Conservation (phyloP, 2,797 vertebrate genomes). For the Spinibarbus caldwelli region DNA sequence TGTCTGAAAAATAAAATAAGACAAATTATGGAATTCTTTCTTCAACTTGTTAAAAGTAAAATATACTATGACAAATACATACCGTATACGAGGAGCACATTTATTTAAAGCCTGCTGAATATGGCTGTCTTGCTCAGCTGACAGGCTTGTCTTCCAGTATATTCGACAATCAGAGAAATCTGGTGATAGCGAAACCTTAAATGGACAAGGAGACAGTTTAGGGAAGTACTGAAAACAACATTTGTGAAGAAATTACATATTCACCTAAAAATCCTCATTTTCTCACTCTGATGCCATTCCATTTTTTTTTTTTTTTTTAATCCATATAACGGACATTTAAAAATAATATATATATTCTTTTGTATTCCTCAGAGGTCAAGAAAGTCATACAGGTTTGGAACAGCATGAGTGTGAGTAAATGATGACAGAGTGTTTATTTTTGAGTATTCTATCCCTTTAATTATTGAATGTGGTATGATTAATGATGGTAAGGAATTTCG, state of each 20-base stretch:
- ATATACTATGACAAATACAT: background rate
- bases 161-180: slow-evolving; percentile 82
- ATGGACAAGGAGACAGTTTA: background rate
- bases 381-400: background rate
- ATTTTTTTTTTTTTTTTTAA: no score
- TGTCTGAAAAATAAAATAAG: slow-evolving; percentile 46
- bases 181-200: slow-evolving; percentile 80
- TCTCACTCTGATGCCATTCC: background rate
- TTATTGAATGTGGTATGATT: background rate
- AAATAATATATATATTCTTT: background rate
- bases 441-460: background rate
- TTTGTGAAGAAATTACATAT: no score
- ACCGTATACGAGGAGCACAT: slow-evolving; percentile 76
- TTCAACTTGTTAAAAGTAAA: background rate
- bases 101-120: slow-evolving; percentile 71
- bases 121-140: slow-evolving; percentile 62
- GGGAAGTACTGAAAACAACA: background rate
- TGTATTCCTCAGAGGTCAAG: background rate
- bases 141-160: slow-evolving; percentile 80
- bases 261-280: background rate
- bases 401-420: no score
- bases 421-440: background rate
- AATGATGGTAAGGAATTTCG: background rate
- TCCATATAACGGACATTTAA: no score
- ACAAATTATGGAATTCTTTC: background rate